Conservation (phyloP, 2,113 vertebrate species). For the Sinosuthora webbiana region DNA sequence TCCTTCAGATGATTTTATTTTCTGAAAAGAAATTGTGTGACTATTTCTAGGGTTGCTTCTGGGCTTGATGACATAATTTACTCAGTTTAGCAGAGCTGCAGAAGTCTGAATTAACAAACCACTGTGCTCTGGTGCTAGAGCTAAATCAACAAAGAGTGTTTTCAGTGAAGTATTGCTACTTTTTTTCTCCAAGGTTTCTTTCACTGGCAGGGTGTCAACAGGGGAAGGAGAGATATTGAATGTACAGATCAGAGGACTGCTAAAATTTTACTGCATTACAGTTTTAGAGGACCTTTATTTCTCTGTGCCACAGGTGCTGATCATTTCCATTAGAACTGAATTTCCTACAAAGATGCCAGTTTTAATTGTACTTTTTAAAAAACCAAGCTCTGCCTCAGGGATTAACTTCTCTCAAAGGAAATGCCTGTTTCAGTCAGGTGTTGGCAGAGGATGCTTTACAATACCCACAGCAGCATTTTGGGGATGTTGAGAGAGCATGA, state of each 20-base stretch:
- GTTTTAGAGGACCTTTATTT: not conserved
- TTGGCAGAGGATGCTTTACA: not conserved
- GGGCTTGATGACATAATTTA: constrained; percentile 8
- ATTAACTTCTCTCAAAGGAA: not conserved
- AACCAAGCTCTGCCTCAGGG: fast-evolving
- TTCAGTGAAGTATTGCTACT: not conserved
- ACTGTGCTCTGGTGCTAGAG: not conserved
- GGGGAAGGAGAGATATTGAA: not conserved
- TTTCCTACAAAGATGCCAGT: not conserved
- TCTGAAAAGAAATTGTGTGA: not conserved
- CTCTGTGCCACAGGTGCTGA: not conserved
- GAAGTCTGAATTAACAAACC: constrained; percentile 16
- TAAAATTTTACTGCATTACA: not conserved
- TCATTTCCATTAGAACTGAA: not conserved
- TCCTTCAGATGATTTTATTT: not conserved
- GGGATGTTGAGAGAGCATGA: not conserved
- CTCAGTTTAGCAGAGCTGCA: constrained; percentile 26
- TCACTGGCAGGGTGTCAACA: not conserved
- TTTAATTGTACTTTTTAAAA: not conserved
- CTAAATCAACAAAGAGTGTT: not conserved
- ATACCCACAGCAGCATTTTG: not conserved
- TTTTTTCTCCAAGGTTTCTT: not conserved
- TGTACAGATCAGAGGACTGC: not conserved
- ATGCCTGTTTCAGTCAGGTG: fast-evolving
- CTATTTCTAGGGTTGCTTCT: constrained; percentile 19